Evolutionary conservation across 2,888 invertebrate genomes (phyloP).

Genomic region (Pediacus dermestoides): DNA sequence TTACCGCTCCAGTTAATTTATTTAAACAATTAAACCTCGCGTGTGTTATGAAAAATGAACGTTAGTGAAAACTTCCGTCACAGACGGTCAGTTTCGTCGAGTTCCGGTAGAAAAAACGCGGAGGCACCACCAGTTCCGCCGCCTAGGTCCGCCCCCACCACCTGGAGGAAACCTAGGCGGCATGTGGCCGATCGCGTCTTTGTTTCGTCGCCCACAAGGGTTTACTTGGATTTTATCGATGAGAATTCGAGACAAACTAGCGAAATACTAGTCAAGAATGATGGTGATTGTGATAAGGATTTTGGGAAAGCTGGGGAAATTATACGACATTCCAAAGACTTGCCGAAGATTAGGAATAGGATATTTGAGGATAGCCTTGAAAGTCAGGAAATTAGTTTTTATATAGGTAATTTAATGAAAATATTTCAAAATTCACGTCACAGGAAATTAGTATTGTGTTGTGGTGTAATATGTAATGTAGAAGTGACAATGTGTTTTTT

Average conservation of each 20-base stretch:
- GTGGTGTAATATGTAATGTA: too few species aligned
- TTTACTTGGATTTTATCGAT: conserved; percentile 49
- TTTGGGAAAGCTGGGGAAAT: conserved; percentile 24
- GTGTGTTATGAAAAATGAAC: conserved; percentile 27
- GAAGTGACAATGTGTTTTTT: too few species aligned
- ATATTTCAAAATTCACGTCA: too few species aligned
- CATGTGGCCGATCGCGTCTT: conserved; percentile 61
- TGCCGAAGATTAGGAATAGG: conserved; percentile 39
- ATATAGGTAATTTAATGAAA: conserved; percentile 45
- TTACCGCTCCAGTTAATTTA: too few species aligned
- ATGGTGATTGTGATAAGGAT: conserved; percentile 17
- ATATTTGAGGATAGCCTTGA: conserved; percentile 43
- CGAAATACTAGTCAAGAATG: conserved; percentile 5
- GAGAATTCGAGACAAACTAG: conserved; percentile 24
- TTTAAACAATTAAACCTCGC: background rate
- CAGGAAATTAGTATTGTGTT: too few species aligned
- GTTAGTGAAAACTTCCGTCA: conserved; percentile 23
- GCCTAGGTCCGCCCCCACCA: conserved; percentile 50
- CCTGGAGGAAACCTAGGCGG: conserved; percentile 55
- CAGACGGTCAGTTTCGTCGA: conserved; percentile 27
- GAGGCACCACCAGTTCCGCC: conserved; percentile 41
- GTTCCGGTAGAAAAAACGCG: conserved; percentile 15
- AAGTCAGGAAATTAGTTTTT: conserved; percentile 45
- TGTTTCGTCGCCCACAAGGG: conserved; percentile 56
- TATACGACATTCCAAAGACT: conserved; percentile 33